phyloP scores from a whole-genome alignment of 2,797 vertebrate genomes.

The Tarsius wallacei region DNA sequence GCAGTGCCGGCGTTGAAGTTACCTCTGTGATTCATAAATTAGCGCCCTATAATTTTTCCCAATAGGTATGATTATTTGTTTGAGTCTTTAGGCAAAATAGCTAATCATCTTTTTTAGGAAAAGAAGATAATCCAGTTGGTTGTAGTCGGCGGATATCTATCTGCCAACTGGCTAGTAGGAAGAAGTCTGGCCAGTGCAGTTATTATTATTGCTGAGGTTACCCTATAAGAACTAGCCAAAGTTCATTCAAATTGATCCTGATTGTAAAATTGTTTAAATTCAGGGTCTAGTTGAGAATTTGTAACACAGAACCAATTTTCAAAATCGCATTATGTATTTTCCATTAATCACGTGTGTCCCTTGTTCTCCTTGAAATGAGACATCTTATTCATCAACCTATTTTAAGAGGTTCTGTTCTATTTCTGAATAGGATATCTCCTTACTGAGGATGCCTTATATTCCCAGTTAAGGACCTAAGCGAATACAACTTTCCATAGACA shows the following conservation, averaged over 20 bases:
- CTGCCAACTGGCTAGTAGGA: neutral
- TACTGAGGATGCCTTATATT: neutral
- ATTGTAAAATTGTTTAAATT: neutral
- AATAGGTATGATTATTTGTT: neutral
- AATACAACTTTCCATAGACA: neutral
- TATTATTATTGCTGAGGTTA: neutral
- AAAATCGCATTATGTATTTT: neutral
- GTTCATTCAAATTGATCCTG: neutral
- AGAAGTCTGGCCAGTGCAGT: neutral
- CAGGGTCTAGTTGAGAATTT: neutral
- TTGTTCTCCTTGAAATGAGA: neutral
- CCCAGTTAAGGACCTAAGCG: neutral
- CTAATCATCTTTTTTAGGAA: neutral
- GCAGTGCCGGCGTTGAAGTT: neutral
- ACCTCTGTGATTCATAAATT: neutral
- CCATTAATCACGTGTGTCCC: neutral
- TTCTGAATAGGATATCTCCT: neutral
- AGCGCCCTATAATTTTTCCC: neutral
- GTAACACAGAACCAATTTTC: constrained; percentile 5
- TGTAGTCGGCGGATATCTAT: neutral
- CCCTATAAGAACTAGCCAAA: neutral
- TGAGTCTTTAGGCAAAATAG: neutral
- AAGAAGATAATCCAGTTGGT: neutral
- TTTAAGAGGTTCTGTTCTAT: neutral
- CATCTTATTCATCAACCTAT: neutral